These are phyloP conservation scores for Scaptodrosophila lebanonensis DNA, from an alignment of 1,140 invertebrate species.

Conservation along the genomic window DNA sequence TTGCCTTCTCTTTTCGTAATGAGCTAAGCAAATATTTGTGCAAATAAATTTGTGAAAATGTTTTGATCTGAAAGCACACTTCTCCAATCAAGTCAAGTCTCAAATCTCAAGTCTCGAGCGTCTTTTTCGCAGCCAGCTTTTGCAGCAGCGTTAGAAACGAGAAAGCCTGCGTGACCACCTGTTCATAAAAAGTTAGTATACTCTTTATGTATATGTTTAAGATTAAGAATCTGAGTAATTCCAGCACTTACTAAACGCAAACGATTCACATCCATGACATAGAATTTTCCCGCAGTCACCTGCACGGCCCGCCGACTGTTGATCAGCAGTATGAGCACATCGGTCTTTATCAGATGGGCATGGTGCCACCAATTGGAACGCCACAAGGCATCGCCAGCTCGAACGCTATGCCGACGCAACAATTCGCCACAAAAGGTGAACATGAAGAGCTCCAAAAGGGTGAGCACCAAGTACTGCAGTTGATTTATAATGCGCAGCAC, in stretches of 20 bases:
- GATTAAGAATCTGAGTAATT: background rate
- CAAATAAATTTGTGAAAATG: slow-evolving; percentile 8
- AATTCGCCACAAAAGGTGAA: slow-evolving; percentile 70
- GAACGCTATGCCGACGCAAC: slow-evolving; percentile 55
- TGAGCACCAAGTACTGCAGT: slow-evolving; percentile 55
- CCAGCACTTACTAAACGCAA: slow-evolving; percentile 44
- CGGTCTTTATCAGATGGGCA: slow-evolving; percentile 37
- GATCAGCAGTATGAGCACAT: slow-evolving; percentile 57
- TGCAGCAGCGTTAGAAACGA: slow-evolving; percentile 69
- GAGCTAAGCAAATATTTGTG: slow-evolving; percentile 56
- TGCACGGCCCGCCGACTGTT: slow-evolving; percentile 56
- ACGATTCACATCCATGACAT: slow-evolving; percentile 65
- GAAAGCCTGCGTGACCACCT: slow-evolving; percentile 72
- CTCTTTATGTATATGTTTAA: background rate
- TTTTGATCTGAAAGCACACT: too few relatives aligned
- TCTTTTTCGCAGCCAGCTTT: slow-evolving; percentile 84
- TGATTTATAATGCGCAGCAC: slow-evolving; percentile 57
- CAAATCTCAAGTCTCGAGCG: too few relatives aligned
- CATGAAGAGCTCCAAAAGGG: slow-evolving; percentile 58
- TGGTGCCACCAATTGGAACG: slow-evolving; percentile 59
- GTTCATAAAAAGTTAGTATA: background rate
- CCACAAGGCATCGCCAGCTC: slow-evolving; percentile 61
- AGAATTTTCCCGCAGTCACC: slow-evolving; percentile 70
- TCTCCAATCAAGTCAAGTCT: too few relatives aligned
- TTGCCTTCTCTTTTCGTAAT: slow-evolving; percentile 66